Base-by-base conservation (phyloP, 2,888 invertebrate species). In the Troides aeacus region DNA sequence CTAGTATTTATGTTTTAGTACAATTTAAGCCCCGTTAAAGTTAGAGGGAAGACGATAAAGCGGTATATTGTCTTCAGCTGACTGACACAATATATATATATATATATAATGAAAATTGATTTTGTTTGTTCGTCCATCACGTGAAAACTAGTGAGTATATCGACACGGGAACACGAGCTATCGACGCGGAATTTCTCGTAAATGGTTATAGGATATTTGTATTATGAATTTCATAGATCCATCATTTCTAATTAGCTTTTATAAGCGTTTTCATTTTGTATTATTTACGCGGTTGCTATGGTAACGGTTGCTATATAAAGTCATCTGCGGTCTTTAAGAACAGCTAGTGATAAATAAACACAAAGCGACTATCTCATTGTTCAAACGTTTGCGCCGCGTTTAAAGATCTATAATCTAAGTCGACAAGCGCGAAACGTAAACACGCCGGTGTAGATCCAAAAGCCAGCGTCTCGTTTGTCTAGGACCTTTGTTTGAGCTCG, bases 341-440 rank as follows among this genome's bases (percentile, higher is more conserved):
- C 30, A 30, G 30, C 30, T 30, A 30, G 30, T 23, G 50, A 50
- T 18, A 50, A 50, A 50, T 50, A 50, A 50, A 50, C 50, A 50
- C 18, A 18, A 50, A 3, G 18, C 50, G 5, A 39, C 64, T 63
- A 68, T 68, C 60, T 24, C 62, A 62, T 69, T 69, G 69, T 69
- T 65, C 64, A 64, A 69, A 65, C 62, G 58, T 69, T 69, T 69
- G 59, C 61, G 0, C 53, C 60, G 42, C 56, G 65, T 65, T 64
- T 64, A 61, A 61, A 60, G 62, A 57, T 8, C 69, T 70, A 39
- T 39, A 70, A 70, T 70, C 62, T 65, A 66, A 66, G 69, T 66
- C 62, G 64, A 62, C 69, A 66, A 65, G 62, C 58, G 62, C 62
- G 65, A 62, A 62, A 66, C 46, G 69, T 70, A 70, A 70, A 70